A percentile compares a stretch with the other conserved stretches of the same genome.
These are phyloP conservation scores for Caenorhabditis uteleia DNA, from an alignment of 2,888 invertebrate species.

Conservation along the genomic window DNA sequence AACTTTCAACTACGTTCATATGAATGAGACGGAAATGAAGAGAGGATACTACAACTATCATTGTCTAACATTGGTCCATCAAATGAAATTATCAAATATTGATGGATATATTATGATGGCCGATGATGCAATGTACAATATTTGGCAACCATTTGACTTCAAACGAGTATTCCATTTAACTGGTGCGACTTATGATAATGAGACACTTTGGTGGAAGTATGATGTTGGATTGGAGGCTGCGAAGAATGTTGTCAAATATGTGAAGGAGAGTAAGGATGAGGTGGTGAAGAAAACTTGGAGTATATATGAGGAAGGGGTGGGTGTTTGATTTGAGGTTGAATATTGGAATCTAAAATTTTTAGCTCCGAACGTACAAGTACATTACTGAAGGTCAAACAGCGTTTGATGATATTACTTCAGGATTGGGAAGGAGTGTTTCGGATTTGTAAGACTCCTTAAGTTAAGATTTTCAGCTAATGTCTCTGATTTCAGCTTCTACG, in stretches of 20 bases:
- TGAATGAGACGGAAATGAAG: conserved; percentile 25
- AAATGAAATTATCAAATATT: neutral
- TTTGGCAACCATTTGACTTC: conserved; percentile 6
- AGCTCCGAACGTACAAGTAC: neutral
- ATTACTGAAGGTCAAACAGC: neutral
- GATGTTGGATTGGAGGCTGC: neutral
- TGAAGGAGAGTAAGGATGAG: neutral
- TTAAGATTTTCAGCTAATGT: too few species aligned
- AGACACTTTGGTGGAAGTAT: neutral
- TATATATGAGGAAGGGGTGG: neutral
- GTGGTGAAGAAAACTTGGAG: neutral
- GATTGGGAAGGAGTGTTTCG: neutral
- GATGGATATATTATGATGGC: neutral
- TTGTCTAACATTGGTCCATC: conserved; percentile 1
- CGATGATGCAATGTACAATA: conserved; percentile 2
- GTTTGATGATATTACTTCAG: neutral
- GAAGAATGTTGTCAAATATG: neutral
- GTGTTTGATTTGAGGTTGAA: too few species aligned
- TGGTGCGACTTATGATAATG: neutral
- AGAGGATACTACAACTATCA: conserved; percentile 3
- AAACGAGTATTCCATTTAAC: neutral
- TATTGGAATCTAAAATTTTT: too few species aligned
- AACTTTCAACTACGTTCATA: conserved; percentile 32
- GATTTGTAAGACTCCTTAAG: neutral
- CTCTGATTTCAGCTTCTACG: neutral